Evolutionary conservation across 2,888 invertebrate genomes (phyloP), one percentile per base, ranked within the genome.

Genomic region (Polydesmus complanatus): DNA sequence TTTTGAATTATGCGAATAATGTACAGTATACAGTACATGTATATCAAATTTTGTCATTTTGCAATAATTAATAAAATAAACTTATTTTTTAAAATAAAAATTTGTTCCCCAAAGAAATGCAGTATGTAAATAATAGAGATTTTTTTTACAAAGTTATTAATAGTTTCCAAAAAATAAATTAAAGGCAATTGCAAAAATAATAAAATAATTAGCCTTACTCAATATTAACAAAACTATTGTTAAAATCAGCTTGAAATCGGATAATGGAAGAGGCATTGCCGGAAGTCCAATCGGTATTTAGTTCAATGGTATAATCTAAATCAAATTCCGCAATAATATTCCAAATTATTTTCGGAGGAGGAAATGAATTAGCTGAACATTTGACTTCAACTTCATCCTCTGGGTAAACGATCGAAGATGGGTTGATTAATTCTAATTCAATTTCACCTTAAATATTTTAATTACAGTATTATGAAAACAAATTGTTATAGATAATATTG

Each of bases 301-400:
- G 14, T n/a, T 55, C 11, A 27, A 23, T 56, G 19, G 2, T 48
- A n/a, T 22, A 56, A 18, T n/a, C n/a, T 3, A 56, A 5, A 23
- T 37, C 56, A 49, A 56, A 56, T 47, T 56, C 56, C 2, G 56
- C 22, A n/a, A 23, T 49, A 22, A 56, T 49, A 22, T 8, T 56
- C 56, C 56, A 56, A 23, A 48, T 19, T 21, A 56, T 48, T 1
- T 2, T 49, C 2, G 56, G 56, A 14, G 56, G 56, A 2, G 56
- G 56, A 49, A 37, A 49, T 56, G 37, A 27, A 11, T 18, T 37
- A 2, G 56, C 56, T 48, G 37, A 48, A n/a, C 56, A 56, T 8
- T 47, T 21, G 18, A 48, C 56, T 19, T n/a, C 21, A n/a, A 51
- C 51, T 51, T 3, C 5, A 11, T 51, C n/a, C n/a, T n/a, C 51